phyloP scores from a whole-genome alignment of 2,113 vertebrate species.

The Acanthochromis polyacanthus region DNA sequence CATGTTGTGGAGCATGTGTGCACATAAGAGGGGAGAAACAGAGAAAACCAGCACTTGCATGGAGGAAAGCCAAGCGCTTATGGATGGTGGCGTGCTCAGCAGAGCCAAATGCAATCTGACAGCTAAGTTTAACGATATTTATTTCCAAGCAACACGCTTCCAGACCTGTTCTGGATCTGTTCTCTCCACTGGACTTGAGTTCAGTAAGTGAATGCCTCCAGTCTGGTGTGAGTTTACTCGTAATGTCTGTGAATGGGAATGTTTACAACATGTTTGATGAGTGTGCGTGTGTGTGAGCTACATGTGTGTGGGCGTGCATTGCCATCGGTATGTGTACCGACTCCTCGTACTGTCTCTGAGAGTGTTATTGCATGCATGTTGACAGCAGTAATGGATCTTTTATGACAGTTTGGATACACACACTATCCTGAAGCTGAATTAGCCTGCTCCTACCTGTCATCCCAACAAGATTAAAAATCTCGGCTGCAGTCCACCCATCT shows the following conservation, averaged over 20 bases:
- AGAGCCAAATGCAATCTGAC: conserved; percentile 71
- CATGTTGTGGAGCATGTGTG: conserved; percentile 33
- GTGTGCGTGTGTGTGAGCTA: conserved; percentile 33
- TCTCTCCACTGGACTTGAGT: conserved; percentile 48
- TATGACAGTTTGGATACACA: conserved; percentile 52
- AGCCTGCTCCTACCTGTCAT: conserved; percentile 48
- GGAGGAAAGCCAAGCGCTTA: conserved; percentile 71
- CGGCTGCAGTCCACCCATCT: conserved; percentile 26
- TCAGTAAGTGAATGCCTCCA: conserved; percentile 27
- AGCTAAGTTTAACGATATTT: conserved; percentile 73
- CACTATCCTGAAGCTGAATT: conserved; percentile 50
- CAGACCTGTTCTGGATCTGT: conserved; percentile 67
- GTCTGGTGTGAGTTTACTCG: conserved; percentile 53
- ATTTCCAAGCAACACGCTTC: conserved; percentile 70
- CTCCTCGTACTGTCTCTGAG: conserved; percentile 7
- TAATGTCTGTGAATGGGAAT: conserved; percentile 53
- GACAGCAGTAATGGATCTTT: conserved; percentile 59
- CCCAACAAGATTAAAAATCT: conserved; percentile 41
- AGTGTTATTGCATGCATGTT: conserved; percentile 43
- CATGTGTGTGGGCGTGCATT: conserved; percentile 19
- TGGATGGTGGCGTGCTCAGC: conserved; percentile 24
- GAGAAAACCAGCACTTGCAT: conserved; percentile 65
- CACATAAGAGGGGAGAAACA: conserved; percentile 33
- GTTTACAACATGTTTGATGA: conserved; percentile 63
- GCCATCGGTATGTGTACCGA: conserved; percentile 12